Evolutionary conservation across 2,113 vertebrate species (phyloP).

Genomic region (Caracal caracal): DNA sequence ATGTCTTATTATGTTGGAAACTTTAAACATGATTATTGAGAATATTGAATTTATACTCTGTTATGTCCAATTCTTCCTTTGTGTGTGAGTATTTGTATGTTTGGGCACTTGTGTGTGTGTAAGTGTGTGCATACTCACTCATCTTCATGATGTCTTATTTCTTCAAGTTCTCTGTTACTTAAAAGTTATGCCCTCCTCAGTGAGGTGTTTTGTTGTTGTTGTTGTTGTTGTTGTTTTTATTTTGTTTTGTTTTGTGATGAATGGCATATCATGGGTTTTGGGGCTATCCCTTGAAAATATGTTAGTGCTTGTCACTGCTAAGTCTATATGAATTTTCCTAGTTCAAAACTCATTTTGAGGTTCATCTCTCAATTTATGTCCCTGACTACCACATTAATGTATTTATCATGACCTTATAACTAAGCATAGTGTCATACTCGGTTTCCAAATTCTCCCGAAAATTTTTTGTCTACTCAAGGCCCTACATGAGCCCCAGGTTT

Average conservation of each 20-base stretch:
- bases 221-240: no score
- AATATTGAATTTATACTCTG: neutral
- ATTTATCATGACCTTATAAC: neutral
- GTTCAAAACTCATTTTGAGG: neutral
- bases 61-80: neutral
- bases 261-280: neutral
- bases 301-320: neutral
- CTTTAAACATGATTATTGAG: neutral
- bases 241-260: no score
- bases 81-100: neutral
- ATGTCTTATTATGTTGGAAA: neutral
- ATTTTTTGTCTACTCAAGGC: neutral
- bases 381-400: neutral
- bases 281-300: neutral
- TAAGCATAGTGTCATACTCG: neutral
- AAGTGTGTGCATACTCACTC: neutral
- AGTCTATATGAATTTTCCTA: neutral
- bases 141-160: neutral
- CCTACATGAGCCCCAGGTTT: neutral
- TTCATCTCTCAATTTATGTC: neutral
- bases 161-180: neutral
- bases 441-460: neutral
- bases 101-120: rapidly evolving
- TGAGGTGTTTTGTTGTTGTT: neutral
- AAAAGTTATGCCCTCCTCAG: neutral